Base-by-base conservation (phyloP, 2,888 invertebrate species). In the Malthinus flaveolus region DNA sequence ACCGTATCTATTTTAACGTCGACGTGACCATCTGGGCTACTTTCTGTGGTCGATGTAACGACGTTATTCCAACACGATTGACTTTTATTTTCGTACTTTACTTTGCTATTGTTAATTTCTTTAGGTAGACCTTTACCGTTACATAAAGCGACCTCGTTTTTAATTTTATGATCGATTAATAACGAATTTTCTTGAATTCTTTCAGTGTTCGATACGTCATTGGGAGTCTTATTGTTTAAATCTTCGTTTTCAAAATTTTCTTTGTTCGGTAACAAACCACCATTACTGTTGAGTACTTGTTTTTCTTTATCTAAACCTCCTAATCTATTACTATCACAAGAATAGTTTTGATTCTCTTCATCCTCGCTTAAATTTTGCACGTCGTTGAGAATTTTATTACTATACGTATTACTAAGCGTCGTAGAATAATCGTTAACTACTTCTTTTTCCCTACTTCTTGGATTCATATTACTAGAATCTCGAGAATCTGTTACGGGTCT, bases 401-500 rank as follows among this genome's bases (percentile, higher is more conserved):
- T 62, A 64, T 64, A 71, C 52, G 65, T 68, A 57, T 66, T 68
- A 42, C 61, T 57, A 54, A 59, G 46, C 23, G 64, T 36, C 42
- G 59, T 60, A 9, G 53, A 51, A 53, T 66, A 66, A 56, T 59
- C 64, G 59, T 64, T 67, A 9, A 57, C 64, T 63, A 48, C 66
- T 63, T 61, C 65, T 12, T 39, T 31, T 60, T 76, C 77, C 78
- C 73, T 79, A 67, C 78, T 78, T 46, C 79, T 71, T 9, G 80
- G 79, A 68, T 79, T 80, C 79, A 80, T 79, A 73, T 78, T 80
- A 69, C 78, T 77, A 61, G 79, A 74, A 66, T 80, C 79, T 39
- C 80, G 72, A 47, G 79, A 76, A 68, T 80, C 79, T 12, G 78
- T 78, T 45, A 73, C 63, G 31, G 79, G 78, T 47, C 78, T 70